Evolutionary conservation across 2,797 vertebrate species (phyloP).

Genomic region (Melanotaenia maccullochi): DNA sequence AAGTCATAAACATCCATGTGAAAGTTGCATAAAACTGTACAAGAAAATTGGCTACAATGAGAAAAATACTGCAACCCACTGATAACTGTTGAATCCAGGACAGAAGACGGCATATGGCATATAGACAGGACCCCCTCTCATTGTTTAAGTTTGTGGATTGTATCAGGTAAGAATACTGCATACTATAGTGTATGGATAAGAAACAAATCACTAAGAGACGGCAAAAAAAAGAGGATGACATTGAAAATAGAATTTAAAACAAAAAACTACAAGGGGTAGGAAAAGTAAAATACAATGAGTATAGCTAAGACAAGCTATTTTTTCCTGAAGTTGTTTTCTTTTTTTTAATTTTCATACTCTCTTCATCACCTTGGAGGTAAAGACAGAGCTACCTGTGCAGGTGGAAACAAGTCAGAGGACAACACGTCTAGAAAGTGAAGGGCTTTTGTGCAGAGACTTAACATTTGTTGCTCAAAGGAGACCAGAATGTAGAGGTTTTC

Average conservation of each 20-base stretch:
- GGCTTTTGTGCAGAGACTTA: conserved; percentile 42
- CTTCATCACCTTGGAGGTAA: conserved; percentile 48
- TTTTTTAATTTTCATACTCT: conserved; percentile 42
- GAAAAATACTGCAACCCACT: conserved; percentile 86
- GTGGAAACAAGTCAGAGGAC: conserved; percentile 33
- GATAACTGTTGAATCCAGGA: conserved; percentile 80
- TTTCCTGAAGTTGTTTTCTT: conserved; percentile 61
- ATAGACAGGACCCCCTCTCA: conserved; percentile 78
- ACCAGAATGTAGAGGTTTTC: conserved; percentile 52
- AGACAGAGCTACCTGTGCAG: conserved; percentile 60
- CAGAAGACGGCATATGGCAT: conserved; percentile 76
- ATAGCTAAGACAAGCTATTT: conserved; percentile 59
- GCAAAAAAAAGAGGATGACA: conserved; percentile 35
- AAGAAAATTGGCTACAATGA: conserved; percentile 86
- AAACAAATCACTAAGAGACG: conserved; percentile 70
- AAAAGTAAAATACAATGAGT: conserved; percentile 10
- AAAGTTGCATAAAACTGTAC: conserved; percentile 86
- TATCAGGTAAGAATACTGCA: conserved; percentile 72
- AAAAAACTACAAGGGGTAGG: conserved; percentile 24
- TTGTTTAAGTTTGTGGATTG: conserved; percentile 62
- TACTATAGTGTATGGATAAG: conserved; percentile 60
- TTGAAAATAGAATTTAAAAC: conserved; percentile 19
- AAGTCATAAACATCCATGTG: conserved; percentile 87
- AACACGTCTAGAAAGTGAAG: conserved; percentile 28
- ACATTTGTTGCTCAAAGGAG: conserved; percentile 38